These are phyloP conservation scores for Penaeus vannamei DNA, from an alignment of 1,140 invertebrate species.

Conservation along the genomic window DNA sequence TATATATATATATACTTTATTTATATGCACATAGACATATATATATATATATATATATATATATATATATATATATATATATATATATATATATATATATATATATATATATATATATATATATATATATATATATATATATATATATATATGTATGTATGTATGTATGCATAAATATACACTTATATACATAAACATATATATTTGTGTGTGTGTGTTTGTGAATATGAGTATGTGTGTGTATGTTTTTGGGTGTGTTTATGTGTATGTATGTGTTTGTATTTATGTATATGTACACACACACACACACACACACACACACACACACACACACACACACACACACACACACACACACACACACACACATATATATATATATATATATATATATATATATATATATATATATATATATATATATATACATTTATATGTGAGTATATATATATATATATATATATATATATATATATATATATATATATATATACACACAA, in stretches of 20 bases:
- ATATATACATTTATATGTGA: neutral
- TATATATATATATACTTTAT: constrained; percentile 8
- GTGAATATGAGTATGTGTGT: no score
- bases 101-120: constrained; percentile 21
- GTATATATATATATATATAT: constrained; percentile 29
- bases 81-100: constrained; percentile 29
- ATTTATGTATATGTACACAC: neutral
- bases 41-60: constrained; percentile 22
- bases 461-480: constrained; percentile 33
- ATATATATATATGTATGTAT: neutral
- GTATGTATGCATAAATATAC: neutral
- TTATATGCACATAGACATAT: neutral
- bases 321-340: neutral
- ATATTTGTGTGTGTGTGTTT: no score
- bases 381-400: constrained; percentile 18
- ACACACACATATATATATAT: neutral
- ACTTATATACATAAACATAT: constrained; percentile 1
- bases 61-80: constrained; percentile 16
- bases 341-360: neutral
- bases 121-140: neutral
- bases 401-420: neutral
- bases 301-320: neutral
- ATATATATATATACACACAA: neutral
- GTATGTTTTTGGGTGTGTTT: no score
- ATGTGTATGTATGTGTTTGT: no score